Base-by-base conservation (phyloP, 2,888 invertebrate species). In the Caenorhabditis sp. region DNA sequence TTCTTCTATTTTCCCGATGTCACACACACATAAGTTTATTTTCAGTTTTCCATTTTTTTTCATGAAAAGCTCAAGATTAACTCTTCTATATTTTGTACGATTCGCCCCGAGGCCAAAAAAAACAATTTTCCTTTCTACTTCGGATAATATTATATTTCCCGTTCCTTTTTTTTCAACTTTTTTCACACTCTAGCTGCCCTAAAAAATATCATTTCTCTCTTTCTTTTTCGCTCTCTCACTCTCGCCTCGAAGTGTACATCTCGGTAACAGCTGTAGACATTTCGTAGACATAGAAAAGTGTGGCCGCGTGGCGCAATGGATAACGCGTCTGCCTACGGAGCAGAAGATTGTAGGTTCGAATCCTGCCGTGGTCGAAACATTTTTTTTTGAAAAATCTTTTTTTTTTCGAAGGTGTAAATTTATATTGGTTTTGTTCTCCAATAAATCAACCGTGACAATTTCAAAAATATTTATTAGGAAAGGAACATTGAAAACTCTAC, bases 271-370 rank as follows among this genome's bases (percentile, higher is more conserved):
- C 7, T 43, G 43, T 43, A 43, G 43, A 43, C 43, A 43, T 10
- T n/a, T 12, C 17, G 43, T 43, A 17, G 3, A 14, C 14, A 20
- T 7, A 2, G 10, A 17, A 17, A 38, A 59, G 59, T 66, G 71
- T 76, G 82, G 78, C 76, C 80, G 79, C 73, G 83, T 83, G 80
- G 83, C 83, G 82, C 81, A 83, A 81, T 83, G 83, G 83, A 83
- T 82, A 83, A 83, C 82, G 87, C 88, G 88, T 88, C 88, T 85
- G 87, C 83, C 88, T 88, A 87, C 87, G 87, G 84, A 88, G 84
- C 88, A 84, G 87, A 87, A 88, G 87, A 88, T 88, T 88, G 86
- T 81, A 88, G 87, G 87, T 88, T 88, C 88, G 88, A 88, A 74
- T 76, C 78, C 78, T 80, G 74, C 78, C 76, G 70, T 80, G 78